Evolutionary conservation across 2,113 vertebrate genomes (phyloP).

Genomic region (Regulus satrapa): DNA sequence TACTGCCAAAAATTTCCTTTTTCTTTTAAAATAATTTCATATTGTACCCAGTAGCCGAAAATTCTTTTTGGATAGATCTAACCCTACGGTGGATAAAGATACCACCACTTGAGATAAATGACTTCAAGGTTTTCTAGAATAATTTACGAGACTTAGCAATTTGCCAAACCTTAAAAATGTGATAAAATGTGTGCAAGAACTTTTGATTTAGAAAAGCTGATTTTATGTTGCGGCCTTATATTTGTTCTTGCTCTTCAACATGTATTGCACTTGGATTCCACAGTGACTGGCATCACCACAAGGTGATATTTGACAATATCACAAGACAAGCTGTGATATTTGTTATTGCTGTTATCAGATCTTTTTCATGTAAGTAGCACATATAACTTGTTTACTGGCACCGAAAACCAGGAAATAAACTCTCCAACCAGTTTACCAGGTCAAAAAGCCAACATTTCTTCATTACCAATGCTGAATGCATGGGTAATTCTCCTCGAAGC

Average conservation of each 20-base stretch:
- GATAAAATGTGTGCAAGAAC: neutral
- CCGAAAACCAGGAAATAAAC: fast-evolving
- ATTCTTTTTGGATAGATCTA: neutral
- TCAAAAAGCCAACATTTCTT: neutral
- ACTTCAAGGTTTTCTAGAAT: neutral
- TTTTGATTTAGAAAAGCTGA: neutral
- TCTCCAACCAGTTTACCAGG: neutral
- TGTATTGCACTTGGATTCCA: neutral
- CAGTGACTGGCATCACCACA: neutral
- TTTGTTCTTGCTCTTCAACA: neutral
- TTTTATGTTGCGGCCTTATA: neutral
- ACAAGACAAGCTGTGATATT: neutral
- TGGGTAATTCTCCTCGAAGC: neutral
- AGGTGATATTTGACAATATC: no score
- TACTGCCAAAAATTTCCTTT: neutral
- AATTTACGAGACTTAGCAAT: neutral
- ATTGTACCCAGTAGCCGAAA: neutral
- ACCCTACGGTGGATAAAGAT: neutral
- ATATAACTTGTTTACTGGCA: neutral
- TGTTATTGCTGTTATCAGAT: neutral
- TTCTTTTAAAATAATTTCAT: neutral
- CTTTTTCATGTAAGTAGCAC: neutral
- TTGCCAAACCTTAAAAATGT: neutral
- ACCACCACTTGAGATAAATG: neutral
- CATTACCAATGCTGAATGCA: neutral